These are phyloP conservation scores for Tyrophagus putrescentiae DNA, from an alignment of 1,140 invertebrate genomes.

Conservation along the genomic window DNA sequence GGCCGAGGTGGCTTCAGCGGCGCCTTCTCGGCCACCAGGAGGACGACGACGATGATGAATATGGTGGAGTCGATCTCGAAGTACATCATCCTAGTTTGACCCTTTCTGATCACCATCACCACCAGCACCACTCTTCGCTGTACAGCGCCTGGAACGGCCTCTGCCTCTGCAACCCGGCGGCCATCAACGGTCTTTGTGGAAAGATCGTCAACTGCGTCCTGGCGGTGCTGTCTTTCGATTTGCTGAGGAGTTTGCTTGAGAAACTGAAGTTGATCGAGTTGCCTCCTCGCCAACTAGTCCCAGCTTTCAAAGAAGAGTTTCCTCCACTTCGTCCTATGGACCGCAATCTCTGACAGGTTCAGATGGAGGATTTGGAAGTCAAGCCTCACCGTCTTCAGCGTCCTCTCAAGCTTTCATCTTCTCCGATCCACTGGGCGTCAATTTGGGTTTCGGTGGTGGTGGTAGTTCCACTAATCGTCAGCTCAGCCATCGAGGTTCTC, in stretches of 20 bases:
- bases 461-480: neutral
- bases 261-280: too few relatives aligned
- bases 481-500: neutral
- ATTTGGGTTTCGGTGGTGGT: neutral
- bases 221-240: neutral
- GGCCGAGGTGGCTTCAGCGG: constrained; percentile 21
- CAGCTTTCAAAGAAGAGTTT: too few relatives aligned
- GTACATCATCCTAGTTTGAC: neutral
- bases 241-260: too few relatives aligned
- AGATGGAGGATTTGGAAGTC: too few relatives aligned
- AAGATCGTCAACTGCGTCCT: neutral
- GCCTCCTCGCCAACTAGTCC: neutral
- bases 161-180: constrained; percentile 21
- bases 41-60: constrained; percentile 4
- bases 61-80: too few relatives aligned
- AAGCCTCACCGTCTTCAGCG: too few relatives aligned
- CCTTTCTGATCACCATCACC: too few relatives aligned
- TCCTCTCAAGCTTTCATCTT: too few relatives aligned
- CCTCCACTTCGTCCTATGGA: too few relatives aligned
- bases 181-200: neutral
- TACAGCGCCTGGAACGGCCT: constrained; percentile 24
- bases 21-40: neutral
- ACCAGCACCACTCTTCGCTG: neutral
- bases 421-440: neutral
- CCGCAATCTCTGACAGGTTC: too few relatives aligned